Conservation (phyloP, 2,113 vertebrate species). For the Eonycteris spelaea region DNA sequence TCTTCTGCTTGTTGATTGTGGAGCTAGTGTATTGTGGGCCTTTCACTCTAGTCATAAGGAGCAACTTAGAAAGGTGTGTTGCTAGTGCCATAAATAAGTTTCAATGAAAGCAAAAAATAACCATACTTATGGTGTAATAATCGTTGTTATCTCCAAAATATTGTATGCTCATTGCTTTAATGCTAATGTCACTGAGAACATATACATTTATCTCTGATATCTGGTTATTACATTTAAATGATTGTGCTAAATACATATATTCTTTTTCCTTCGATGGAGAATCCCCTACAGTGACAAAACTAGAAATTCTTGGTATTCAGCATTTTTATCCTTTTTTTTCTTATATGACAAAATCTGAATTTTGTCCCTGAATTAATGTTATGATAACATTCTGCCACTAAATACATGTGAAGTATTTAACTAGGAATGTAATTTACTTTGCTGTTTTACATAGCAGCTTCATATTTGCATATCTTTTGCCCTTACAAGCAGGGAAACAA, state of each 20-base stretch:
- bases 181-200: neutral
- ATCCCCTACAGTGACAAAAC: neutral
- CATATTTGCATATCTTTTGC: neutral
- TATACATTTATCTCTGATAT: neutral
- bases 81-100: too few relatives aligned
- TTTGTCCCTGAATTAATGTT: neutral
- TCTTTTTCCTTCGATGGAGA: neutral
- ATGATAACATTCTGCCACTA: slow-evolving; percentile 17
- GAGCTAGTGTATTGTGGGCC: neutral
- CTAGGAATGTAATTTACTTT: neutral
- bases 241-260: neutral
- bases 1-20: neutral
- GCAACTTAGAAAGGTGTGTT: neutral
- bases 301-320: neutral
- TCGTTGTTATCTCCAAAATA: neutral
- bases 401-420: slow-evolving; percentile 24
- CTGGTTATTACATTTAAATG: neutral
- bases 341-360: neutral
- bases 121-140: neutral
- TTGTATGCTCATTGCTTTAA: neutral
- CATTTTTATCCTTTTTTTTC: neutral
- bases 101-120: neutral
- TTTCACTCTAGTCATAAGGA: neutral
- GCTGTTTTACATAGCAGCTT: neutral
- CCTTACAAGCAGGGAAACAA: neutral